Evolutionary conservation across 2,888 invertebrate genomes (phyloP).

Genomic region (Stenodema calcarata): DNA sequence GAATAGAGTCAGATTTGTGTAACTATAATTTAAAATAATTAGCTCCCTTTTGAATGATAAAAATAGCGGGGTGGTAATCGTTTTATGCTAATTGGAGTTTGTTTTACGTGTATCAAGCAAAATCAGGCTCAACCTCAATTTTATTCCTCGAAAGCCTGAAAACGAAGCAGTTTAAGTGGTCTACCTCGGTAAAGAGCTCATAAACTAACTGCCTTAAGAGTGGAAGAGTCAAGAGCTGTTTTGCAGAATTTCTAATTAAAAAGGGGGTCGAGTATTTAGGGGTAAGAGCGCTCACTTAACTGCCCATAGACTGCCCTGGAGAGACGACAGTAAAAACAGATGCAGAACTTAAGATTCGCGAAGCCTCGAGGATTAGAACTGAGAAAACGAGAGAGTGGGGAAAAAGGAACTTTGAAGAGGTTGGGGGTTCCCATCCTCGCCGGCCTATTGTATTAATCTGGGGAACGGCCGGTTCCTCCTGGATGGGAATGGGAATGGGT

Average conservation of each 20-base stretch:
- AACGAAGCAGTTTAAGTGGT: neutral
- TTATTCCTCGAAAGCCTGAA: too few species aligned
- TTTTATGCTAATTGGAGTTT: too few species aligned
- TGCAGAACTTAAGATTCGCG: neutral
- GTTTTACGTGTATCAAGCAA: too few species aligned
- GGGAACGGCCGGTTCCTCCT: neutral
- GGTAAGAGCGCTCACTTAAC: neutral
- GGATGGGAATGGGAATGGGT: neutral
- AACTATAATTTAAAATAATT: too few species aligned
- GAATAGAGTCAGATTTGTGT: too few species aligned
- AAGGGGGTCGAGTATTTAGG: slow-evolving; percentile 9
- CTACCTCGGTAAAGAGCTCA: neutral
- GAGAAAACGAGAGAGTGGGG: neutral
- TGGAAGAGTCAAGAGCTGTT: neutral
- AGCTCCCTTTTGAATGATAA: too few species aligned
- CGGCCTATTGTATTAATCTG: slow-evolving; percentile 37
- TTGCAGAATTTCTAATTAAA: slow-evolving; percentile 23
- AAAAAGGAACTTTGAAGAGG: neutral
- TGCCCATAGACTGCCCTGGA: slow-evolving; percentile 11
- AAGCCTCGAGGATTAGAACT: neutral
- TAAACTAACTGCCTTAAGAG: neutral
- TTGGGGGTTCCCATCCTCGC: neutral
- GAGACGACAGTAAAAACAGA: neutral
- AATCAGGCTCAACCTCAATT: too few species aligned
- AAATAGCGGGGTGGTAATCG: too few species aligned